Evolutionary conservation across 2,888 invertebrate genomes (phyloP).

Genomic region (Caenorhabditis parvicauda): DNA sequence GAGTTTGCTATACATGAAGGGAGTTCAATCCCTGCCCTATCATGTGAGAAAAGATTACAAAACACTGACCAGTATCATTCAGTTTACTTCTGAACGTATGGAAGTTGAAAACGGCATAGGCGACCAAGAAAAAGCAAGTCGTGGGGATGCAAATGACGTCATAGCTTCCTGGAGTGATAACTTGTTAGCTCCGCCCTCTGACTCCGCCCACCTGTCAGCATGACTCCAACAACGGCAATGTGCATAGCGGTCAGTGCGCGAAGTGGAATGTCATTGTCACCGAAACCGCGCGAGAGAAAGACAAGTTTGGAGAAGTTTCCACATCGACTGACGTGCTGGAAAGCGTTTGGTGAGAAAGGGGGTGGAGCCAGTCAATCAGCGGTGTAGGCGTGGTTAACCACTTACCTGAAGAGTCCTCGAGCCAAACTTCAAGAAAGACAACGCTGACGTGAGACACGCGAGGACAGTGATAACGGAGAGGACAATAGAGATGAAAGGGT

Average conservation of each 20-base stretch:
- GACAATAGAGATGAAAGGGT: conserved; percentile 23
- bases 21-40: too few relatives aligned
- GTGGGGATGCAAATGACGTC: conserved; percentile 24
- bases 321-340: conserved; percentile 2
- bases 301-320: conserved; percentile 9
- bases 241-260: conserved; percentile 7
- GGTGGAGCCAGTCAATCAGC: conserved; percentile 4
- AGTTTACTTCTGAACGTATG: conserved; percentile 16
- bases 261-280: conserved; percentile 18
- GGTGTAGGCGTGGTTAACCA: not conserved
- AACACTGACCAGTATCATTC: conserved; percentile 5
- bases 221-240: too few relatives aligned
- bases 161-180: conserved; percentile 15
- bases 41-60: too few relatives aligned
- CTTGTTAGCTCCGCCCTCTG: not conserved
- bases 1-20: too few relatives aligned
- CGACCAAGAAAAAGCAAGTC: conserved; percentile 17
- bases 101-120: conserved; percentile 25
- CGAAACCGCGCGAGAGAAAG: conserved; percentile 14
- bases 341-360: too few relatives aligned
- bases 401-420: conserved; percentile 13
- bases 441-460: conserved; percentile 20
- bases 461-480: conserved; percentile 19
- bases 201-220: too few relatives aligned
- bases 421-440: conserved; percentile 19